Evolutionary conservation across 1,140 invertebrate genomes (phyloP).

Genomic region (Formica selysi): DNA sequence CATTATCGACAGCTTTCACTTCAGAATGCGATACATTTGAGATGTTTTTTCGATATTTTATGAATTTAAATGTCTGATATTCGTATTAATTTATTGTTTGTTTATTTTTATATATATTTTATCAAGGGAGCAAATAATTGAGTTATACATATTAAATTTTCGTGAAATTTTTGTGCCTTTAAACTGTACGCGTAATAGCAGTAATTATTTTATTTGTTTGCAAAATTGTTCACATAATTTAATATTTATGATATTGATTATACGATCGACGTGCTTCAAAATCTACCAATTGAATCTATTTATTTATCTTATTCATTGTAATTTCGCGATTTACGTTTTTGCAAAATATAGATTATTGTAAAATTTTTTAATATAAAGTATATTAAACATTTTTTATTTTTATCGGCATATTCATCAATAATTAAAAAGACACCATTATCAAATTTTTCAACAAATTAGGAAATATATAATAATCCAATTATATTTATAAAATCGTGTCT

Average conservation of each 20-base stretch:
- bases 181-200: not conserved
- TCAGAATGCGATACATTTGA: not conserved
- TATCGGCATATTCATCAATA: too few species aligned
- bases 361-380: too few species aligned
- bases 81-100: not conserved
- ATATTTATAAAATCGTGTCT: too few species aligned
- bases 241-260: slow-evolving; percentile 5
- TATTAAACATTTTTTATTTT: too few species aligned
- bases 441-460: too few species aligned
- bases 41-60: not conserved
- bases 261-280: not conserved
- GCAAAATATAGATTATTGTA: not conserved
- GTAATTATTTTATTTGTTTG: not conserved
- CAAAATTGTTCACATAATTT: not conserved
- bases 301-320: not conserved
- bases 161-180: not conserved
- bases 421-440: too few species aligned
- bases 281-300: slow-evolving; percentile 8
- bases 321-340: not conserved
- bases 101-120: not conserved
- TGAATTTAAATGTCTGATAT: slow-evolving; percentile 2
- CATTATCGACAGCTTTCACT: not conserved
- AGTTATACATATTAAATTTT: not conserved
- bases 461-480: too few species aligned
- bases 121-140: not conserved